Percentiles rank a stretch among this genome's conserved stretches.
phyloP scores from a whole-genome alignment of 2,888 invertebrate genomes.

The Pterostichus madidus region DNA sequence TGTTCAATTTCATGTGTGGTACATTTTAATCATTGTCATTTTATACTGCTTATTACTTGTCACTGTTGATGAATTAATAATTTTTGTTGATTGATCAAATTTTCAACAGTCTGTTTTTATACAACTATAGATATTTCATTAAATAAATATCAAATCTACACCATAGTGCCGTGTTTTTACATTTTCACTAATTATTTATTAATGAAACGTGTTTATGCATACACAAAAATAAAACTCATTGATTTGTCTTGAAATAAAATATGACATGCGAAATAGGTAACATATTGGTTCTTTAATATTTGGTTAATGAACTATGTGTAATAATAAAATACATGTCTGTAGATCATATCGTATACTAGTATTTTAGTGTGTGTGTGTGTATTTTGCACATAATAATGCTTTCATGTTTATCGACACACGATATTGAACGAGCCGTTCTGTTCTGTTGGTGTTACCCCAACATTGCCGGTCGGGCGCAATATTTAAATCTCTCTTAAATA shows the following conservation, averaged over 20 bases:
- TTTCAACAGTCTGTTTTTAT: constrained; percentile 37
- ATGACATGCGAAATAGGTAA: background rate
- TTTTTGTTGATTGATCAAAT: constrained; percentile 42
- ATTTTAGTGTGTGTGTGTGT: background rate
- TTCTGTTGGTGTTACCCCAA: too few relatives aligned
- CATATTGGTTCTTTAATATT: background rate
- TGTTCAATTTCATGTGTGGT: constrained; percentile 9
- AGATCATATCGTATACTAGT: too few relatives aligned
- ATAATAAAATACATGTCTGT: background rate
- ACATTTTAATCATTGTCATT: constrained; percentile 53
- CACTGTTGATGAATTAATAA: constrained; percentile 35
- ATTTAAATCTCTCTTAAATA: constrained; percentile 54
- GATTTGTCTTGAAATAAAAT: background rate
- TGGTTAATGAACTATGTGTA: background rate
- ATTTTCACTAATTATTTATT: constrained; percentile 3
- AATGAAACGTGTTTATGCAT: background rate
- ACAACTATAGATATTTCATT: constrained; percentile 14
- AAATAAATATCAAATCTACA: constrained; percentile 28
- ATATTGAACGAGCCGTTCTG: too few relatives aligned
- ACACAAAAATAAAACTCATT: too few relatives aligned
- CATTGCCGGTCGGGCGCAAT: constrained; percentile 5
- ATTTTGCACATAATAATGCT: constrained; percentile 1
- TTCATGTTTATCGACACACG: background rate
- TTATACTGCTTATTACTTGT: constrained; percentile 37
- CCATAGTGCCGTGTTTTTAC: background rate